These are phyloP conservation scores for Pantelozetes paolii DNA, from an alignment of 2,888 invertebrate species.

Conservation along the genomic window DNA sequence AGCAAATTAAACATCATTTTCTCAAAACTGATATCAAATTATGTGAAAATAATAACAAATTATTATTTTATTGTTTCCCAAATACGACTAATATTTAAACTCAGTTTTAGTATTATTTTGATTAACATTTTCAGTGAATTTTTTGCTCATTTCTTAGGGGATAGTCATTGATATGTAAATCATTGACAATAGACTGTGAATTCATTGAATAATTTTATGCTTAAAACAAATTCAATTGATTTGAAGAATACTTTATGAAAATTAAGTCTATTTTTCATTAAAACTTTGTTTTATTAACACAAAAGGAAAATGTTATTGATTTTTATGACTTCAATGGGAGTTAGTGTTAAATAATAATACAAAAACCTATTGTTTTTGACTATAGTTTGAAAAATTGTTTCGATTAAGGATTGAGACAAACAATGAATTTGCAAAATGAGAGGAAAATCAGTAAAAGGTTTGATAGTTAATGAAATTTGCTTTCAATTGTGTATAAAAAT, in stretches of 20 bases:
- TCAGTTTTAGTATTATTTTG: no score
- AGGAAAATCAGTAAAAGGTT: not conserved
- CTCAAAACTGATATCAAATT: no score
- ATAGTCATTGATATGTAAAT: no score
- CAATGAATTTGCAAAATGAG: not conserved
- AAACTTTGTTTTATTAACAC: not conserved
- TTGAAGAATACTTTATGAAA: not conserved
- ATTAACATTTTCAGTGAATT: no score
- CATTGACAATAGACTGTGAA: no score
- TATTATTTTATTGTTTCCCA: no score
- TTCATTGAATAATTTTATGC: no score
- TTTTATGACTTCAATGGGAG: not conserved
- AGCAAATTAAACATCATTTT: no score
- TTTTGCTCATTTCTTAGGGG: no score
- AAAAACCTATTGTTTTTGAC: slow-evolving; percentile 14
- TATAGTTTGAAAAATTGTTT: slow-evolving; percentile 12
- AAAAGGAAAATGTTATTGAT: not conserved
- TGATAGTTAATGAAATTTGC: not conserved
- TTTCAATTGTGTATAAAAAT: not conserved
- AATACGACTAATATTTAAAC: not conserved
- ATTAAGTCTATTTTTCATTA: not conserved
- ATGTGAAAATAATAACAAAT: no score
- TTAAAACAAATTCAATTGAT: not conserved
- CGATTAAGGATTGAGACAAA: not conserved
- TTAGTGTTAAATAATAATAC: not conserved